Evolutionary conservation across 2,113 vertebrate species (phyloP), one percentile per base, ranked within the genome.

Genomic region (Sebastes fasciatus): DNA sequence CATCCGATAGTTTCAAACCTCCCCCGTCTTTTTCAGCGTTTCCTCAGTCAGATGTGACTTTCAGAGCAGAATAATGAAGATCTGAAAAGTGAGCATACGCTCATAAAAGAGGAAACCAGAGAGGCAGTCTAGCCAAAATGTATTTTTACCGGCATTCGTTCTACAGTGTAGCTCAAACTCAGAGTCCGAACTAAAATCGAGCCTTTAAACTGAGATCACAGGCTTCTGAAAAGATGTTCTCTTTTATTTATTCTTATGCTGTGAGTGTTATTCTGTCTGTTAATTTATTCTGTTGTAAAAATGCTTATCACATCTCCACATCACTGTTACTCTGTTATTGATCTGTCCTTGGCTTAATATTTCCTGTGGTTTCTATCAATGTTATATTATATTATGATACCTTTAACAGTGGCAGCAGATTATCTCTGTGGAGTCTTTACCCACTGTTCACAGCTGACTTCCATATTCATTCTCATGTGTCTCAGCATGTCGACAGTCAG

Each of bases 271-370:
- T 42, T 80, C 23, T 21, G 43, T 54, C 62, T 12, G 42, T 42
- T 74, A 8, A 60, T 74, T 42, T 45, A 43, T 52, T 68, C 55
- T 12, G 26, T 68, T 75, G 5, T 34, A 49, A 51, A 79, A 57
- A 65, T 42, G 45, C 62, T 66, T 8, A 60, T 43, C 70, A 61
- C 9, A 42, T 52, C 51, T 73, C 2, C 48, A 45, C n/a, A 4
- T 79, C 51, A n/a, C 69, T 17, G 5, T 11, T 34, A 34, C 4
- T 7, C 11, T 26, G 19, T 63, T 14, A 69, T 10, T 73, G 1
- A 72, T 55, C 60, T 5, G 23, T 8, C 42, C 48, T 8, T 9
- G n/a, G n/a, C 45, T 58, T 49, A 17, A 80, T 16, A 40, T 57
- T 64, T 14, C 10, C 34, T 34, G 34, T 34, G 34, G 64, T n/a